Conservation (phyloP, 37 sponge, comb jelly and placozoan species). For the Ianthella basta region DNA sequence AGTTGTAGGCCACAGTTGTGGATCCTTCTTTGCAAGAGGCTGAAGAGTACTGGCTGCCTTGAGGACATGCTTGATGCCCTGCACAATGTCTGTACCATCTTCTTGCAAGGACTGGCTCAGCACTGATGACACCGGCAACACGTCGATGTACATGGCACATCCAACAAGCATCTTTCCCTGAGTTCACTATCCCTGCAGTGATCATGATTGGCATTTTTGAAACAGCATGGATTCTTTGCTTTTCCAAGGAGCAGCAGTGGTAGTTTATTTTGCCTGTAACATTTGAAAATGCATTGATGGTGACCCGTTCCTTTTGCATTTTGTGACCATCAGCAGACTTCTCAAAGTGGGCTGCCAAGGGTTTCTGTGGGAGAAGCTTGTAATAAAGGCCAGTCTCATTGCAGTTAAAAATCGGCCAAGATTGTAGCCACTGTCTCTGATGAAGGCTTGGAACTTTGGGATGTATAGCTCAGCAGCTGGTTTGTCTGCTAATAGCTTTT, state of each 20-base stretch:
- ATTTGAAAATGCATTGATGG: constrained; percentile 32
- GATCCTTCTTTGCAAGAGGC: no score
- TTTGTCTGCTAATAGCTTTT: background rate
- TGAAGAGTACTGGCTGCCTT: background rate
- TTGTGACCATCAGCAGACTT: constrained; percentile 19
- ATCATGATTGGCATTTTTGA: constrained; percentile 36
- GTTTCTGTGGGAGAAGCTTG: constrained; percentile 34
- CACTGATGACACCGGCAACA: background rate
- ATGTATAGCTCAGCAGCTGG: no score
- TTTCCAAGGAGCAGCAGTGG: constrained; percentile 60
- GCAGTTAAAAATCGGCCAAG: constrained; percentile 10
- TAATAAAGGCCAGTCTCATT: constrained; percentile 57
- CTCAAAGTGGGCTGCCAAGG: constrained; percentile 23
- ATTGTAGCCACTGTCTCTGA: background rate
- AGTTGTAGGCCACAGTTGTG: no score
- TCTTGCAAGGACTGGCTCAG: constrained; percentile 29
- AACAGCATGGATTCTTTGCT: constrained; percentile 44
- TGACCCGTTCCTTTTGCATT: background rate
- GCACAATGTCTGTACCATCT: constrained; percentile 50
- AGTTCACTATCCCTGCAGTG: constrained; percentile 17
- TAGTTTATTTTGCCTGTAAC: constrained; percentile 38
- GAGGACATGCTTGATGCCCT: constrained; percentile 44
- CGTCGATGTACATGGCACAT: constrained; percentile 54
- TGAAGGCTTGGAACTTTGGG: background rate
- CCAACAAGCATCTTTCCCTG: constrained; percentile 58